These are phyloP conservation scores for Portevinia maculata DNA, from an alignment of 2,888 invertebrate species.

Conservation along the genomic window DNA sequence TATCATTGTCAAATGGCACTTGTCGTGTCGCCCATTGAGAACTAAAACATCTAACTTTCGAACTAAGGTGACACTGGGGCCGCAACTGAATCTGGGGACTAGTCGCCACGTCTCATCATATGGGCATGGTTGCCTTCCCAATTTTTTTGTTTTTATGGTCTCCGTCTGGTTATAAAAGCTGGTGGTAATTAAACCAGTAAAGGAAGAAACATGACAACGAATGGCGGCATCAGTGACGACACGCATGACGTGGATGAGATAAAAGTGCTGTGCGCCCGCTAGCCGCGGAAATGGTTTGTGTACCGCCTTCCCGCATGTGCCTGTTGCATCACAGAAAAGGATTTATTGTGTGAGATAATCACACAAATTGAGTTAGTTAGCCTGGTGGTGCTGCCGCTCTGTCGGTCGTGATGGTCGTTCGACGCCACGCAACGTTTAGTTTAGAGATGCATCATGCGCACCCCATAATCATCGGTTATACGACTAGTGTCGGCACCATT, in stretches of 20 bases:
- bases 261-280: too few species aligned
- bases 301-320: constrained; percentile 43
- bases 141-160: constrained; percentile 12
- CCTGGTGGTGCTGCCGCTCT: background rate
- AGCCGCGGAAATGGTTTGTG: background rate
- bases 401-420: constrained; percentile 13
- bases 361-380: constrained; percentile 48
- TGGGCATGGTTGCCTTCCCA: constrained; percentile 1
- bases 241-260: constrained; percentile 10
- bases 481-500: constrained; percentile 18
- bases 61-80: background rate
- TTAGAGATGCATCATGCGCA: constrained; percentile 18
- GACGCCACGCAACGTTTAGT: constrained; percentile 35
- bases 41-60: constrained; percentile 8
- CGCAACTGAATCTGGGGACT: background rate
- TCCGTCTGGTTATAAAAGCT: constrained; percentile 56
- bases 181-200: constrained; percentile 63
- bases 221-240: constrained; percentile 12
- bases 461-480: constrained; percentile 37
- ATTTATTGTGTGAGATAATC: constrained; percentile 65
- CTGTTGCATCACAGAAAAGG: constrained; percentile 39
- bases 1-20: constrained; percentile 11
- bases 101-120: background rate
- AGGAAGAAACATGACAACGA: constrained; percentile 33
- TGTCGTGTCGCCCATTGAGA: constrained; percentile 9